Conservation (phyloP, 2,113 vertebrate species). For the Phaetusa simplex region DNA sequence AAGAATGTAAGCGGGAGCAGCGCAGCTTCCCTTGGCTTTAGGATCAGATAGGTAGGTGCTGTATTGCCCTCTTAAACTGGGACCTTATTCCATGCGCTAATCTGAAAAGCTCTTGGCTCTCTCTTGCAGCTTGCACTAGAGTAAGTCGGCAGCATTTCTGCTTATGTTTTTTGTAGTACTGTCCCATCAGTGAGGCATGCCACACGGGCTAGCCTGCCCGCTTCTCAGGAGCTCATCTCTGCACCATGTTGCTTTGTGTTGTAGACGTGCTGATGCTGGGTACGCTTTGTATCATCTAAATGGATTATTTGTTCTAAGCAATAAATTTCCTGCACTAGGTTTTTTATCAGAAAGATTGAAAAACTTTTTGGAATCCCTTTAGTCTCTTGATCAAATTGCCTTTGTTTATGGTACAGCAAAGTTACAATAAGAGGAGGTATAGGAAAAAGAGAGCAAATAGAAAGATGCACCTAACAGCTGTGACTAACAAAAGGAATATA, state of each 20-base stretch:
- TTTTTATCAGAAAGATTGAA: slow-evolving; percentile 3
- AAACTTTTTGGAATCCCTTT: background rate
- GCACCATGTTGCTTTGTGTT: background rate
- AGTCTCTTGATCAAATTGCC: slow-evolving; percentile 32
- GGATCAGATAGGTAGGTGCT: background rate
- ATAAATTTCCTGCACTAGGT: background rate
- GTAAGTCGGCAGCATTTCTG: background rate
- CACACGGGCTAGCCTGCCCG: background rate
- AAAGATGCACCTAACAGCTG: background rate
- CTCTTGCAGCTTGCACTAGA: background rate
- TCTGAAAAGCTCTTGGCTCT: background rate
- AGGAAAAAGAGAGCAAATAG: background rate
- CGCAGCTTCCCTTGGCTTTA: background rate
- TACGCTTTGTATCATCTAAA: background rate
- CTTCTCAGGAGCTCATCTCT: background rate
- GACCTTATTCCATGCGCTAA: background rate
- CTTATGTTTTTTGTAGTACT: background rate
- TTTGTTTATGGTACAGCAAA: slow-evolving; percentile 5
- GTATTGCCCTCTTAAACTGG: background rate
- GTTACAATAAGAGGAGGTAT: background rate
- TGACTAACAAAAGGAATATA: background rate
- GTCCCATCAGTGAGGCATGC: background rate
- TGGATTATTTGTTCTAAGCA: background rate
- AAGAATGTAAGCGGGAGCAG: background rate
- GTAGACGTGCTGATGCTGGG: background rate